These are phyloP conservation scores for Drosophila histrio DNA, from an alignment of 2,888 invertebrate genomes.

Conservation along the genomic window DNA sequence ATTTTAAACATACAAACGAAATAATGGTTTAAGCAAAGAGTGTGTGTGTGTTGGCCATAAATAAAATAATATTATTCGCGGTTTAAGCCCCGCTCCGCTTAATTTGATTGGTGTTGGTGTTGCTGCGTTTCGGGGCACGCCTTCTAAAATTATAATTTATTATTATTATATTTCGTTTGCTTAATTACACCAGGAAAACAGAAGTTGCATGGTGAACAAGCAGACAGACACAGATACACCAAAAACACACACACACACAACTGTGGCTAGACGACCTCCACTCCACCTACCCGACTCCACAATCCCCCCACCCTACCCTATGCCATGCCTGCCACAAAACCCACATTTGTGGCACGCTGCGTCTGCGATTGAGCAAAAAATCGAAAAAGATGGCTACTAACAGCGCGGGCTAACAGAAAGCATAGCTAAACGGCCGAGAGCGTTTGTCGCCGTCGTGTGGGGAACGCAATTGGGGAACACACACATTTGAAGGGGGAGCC, in stretches of 20 bases:
- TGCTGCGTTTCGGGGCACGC: too few species aligned
- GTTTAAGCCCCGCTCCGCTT: conserved; percentile 31
- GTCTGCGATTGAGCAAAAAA: conserved; percentile 70
- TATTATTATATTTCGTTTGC: conserved; percentile 85
- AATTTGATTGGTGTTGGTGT: conserved; percentile 8
- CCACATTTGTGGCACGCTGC: conserved; percentile 5
- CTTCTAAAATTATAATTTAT: conserved; percentile 85
- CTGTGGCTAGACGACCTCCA: conserved; percentile 26
- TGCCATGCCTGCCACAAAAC: not conserved
- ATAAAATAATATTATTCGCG: conserved; percentile 59
- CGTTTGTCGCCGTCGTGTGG: conserved; percentile 35
- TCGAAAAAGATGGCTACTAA: conserved; percentile 82
- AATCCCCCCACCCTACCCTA: not conserved
- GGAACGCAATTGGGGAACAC: conserved; percentile 61
- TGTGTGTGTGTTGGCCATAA: conserved; percentile 36
- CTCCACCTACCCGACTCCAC: not conserved
- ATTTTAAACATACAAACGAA: conserved; percentile 82
- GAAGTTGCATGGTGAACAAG: conserved; percentile 47
- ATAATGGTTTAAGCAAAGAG: conserved; percentile 46
- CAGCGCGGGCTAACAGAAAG: conserved; percentile 81
- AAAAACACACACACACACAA: not conserved
- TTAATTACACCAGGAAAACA: conserved; percentile 84
- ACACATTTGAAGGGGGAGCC: conserved; percentile 15
- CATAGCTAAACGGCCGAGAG: conserved; percentile 54
- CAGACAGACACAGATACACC: conserved; percentile 24